Conservation (phyloP, 2,888 invertebrate genomes). For the Nemoura dubitans region DNA sequence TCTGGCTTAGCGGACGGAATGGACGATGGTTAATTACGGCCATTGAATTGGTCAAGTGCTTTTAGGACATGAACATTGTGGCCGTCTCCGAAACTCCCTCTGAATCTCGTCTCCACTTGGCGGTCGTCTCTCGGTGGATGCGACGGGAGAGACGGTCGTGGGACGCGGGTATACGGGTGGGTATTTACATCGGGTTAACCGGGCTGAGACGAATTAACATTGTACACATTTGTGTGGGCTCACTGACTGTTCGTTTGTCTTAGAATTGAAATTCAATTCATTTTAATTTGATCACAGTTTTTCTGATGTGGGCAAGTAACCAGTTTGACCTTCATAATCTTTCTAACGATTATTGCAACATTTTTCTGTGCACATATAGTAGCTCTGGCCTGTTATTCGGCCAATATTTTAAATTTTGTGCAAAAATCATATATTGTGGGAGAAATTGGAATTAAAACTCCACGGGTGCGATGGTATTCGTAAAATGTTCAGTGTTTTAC, state of each 20-base stretch:
- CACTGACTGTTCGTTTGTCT: background rate
- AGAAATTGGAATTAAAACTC: too few species aligned
- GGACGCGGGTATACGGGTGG: background rate
- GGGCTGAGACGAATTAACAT: background rate
- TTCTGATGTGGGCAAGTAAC: background rate
- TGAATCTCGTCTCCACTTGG: background rate
- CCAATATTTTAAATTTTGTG: too few species aligned
- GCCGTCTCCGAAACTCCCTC: background rate
- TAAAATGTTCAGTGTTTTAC: too few species aligned
- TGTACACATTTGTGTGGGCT: background rate
- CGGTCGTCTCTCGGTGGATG: background rate
- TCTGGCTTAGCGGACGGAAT: background rate
- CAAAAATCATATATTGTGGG: too few species aligned
- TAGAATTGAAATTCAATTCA: background rate
- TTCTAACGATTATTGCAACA: too few species aligned
- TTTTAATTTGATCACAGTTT: background rate
- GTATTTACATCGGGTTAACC: background rate
- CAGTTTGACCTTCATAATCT: too few species aligned
- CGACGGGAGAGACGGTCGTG: background rate
- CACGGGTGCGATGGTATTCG: too few species aligned
- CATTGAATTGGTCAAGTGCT: conserved; percentile 28
- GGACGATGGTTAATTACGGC: conserved; percentile 15
- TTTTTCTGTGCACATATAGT: too few species aligned
- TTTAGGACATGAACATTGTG: background rate
- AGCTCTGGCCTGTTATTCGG: too few species aligned